Evolutionary conservation across 35 echinoderm and acorn worm species (phyloP), one percentile per base, ranked within the genome.

Genomic region (Diadema setosum): DNA sequence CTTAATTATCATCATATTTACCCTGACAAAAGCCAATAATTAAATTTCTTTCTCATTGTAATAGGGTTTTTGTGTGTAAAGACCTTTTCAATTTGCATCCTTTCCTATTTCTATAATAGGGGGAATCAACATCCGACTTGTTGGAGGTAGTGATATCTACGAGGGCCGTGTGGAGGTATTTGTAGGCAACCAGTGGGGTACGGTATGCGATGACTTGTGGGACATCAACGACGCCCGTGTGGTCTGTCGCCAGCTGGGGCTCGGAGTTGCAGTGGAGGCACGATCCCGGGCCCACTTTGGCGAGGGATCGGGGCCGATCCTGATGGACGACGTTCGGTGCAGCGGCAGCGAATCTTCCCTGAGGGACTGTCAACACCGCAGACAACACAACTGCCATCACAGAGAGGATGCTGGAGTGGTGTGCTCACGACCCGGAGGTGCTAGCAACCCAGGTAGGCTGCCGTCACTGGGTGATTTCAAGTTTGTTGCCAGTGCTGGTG

Each of bases 171-270:
- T 85, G 25, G 83, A 60, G 40, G 56, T 85, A 20, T 65, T 61
- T 42, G 0, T 4, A 5, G 21, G 65, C 43, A 58, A 41, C 20
- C 25, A 33, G 42, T 85, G 83, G 83, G 83, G 83, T 17, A 85
- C 83, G 58, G 58, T 85, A n/a, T 85, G 83, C 32, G 52, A 31
- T 26, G 83, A 85, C 29, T 15, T 7, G 6, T 85, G 55, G 17
- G 56, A 85, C 32, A 46, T 48, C 58, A 65, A 64, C 0, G 83
- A 20, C 3, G 83, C 58, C 29, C 26, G 34, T 5, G 83, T 85
- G 7, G 34, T 85, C 29, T 85, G 83, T 31, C 46, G 56, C 65
- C 83, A 85, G 56, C 56, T 61, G 36, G 83, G 83, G 42, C 26
- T 65, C 15, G 30, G 23, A 29, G 41, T 39, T 39, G 80, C 80